Base-by-base conservation (phyloP, 2,888 invertebrate species). In the Megalurothrips usitatus region DNA sequence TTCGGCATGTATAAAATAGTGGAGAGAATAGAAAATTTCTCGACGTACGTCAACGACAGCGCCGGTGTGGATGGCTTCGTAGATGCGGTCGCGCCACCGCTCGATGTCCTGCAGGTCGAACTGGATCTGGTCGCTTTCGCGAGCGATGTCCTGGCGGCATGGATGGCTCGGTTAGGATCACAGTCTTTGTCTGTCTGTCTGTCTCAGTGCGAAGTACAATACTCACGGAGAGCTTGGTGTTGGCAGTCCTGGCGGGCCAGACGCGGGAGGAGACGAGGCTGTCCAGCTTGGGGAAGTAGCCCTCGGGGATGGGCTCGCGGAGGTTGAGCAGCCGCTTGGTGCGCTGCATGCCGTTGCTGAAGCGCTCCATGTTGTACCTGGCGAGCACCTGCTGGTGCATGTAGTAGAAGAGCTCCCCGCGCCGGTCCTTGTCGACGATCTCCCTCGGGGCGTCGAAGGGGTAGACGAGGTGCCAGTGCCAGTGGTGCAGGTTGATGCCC, bases 391-490 rank as follows among this genome's bases (percentile, higher is more conserved):
- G 93, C 85, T 93, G 90, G 84, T 94, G 94, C 94, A 94, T 94
- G 85, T 93, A 94, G 85, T 92, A 94, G 88, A 94, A 94, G 26
- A 94, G 89, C 85, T 94, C 94, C 0, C 94, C 94, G 6, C 94
- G 89, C 11, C 94, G 88, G 87, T 94, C 93, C 86, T 95, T 94
- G 80, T 89, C 89, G 8, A 95, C 94, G 75, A 94, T 91, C 82
- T 86, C 84, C 75, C 88, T 87, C 0, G 92, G 91, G 0, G 84
- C 85, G 84, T 92, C 92, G 86, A 92, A 92, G 0, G 95, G 95
- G 86, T 95, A 96, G 2, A 96, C 95, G 84, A 96, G 89, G 87
- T 96, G 96, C 96, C 95, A 96, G 86, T 96, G 95, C 95, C 96
- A 96, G 86, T 96, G 96, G 86, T 96, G 96, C 80, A 94, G 91